Evolutionary conservation across 2,797 vertebrate species (phyloP), one percentile per base, ranked within the genome.

Genomic region (Apodemus agrarius): DNA sequence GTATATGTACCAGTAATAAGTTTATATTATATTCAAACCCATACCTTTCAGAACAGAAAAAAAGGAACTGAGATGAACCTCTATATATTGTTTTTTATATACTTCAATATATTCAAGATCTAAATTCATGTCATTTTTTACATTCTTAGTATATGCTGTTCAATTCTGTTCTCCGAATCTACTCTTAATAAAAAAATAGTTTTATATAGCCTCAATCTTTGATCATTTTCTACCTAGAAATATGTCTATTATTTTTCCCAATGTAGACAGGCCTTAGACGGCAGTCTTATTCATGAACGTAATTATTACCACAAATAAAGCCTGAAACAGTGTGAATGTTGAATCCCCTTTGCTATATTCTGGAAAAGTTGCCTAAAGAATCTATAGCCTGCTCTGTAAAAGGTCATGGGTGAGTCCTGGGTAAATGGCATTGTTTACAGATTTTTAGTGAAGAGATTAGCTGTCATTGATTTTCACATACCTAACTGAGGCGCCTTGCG

Each of bases 371-470:
- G 83, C 93, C 97, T 97, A 98, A 98, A 98, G 96, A 98, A 98
- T 98, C 97, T 98, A 98, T 96, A 98, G 97, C 78, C 94, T 97
- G 97, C 98, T 98, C 97, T 97, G 91, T 97, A 92, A 98, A 98
- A 98, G 98, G 98, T 98, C 98, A 98, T 21, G 98, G 98, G 98
- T 98, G 97, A 99, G 96, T 97, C 96, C 93, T 97, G 98, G 99
- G 99, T 99, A 99, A 99, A 99, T 99, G 98, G 98, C 99, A 99
- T 99, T 99, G 99, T 99, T 99, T 99, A 99, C 99, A 99, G 98
- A 99, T 99, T 99, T 99, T 99, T 99, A 99, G 99, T 99, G 99
- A 98, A 99, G 99, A 99, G 99, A 99, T 99, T 99, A 99, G 99
- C 98, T 98, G 99, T 99, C 99, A 99, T 99, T 99, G 99, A 99